Base-by-base conservation (phyloP, 2,797 vertebrate genomes). In the Simalia tracyae region DNA sequence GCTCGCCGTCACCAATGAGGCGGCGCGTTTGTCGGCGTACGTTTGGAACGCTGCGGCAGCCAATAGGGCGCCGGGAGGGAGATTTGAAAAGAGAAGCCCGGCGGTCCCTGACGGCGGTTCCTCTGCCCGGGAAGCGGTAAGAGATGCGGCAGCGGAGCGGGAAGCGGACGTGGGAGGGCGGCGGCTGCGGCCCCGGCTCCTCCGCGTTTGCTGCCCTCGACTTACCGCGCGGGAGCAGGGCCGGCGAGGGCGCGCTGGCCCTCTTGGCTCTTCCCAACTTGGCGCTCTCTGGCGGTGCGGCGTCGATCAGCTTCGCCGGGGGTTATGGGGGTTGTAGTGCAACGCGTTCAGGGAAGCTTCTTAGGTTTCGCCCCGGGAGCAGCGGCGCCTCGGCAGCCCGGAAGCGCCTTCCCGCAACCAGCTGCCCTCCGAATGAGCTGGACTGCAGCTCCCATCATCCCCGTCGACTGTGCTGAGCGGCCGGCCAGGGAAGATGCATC, bases 11-110 rank as follows among this genome's bases (percentile, higher is more conserved):
- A 59, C 66, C 84, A 90, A 87, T 90, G 10, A 54, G 22, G 4
- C 54, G 63, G 46, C 56, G 46, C 88, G 50, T 6, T 59, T n/a
- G 6, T 0, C 10, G 11, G 17, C 1, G 19, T 14, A 2, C 28
- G 31, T 2, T 6, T 5, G 28, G 57, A 26, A 28, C 17, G 6
- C 2, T 0, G 22, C 31, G 31, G 24, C 19, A 64, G 46, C 87
- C 92, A 91, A 93, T 93, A 2, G 8, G 66, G 8, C 0, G 57
- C 14, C 59, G 19, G 46, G 84, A 76, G 57, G 31, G 89, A 84
- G 85, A 84, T 92, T 92, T 92, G 85, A 92, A 92, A 64, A 50
- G 72, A 50, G 6, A 22, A 57, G 26, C 2, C 3, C 7, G 6
- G 2, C 26, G 22, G 31, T 8, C 24, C 46, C 5, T 2, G 87